These are phyloP conservation scores for Cantharis nigra DNA, from an alignment of 2,888 invertebrate species.

Conservation along the genomic window DNA sequence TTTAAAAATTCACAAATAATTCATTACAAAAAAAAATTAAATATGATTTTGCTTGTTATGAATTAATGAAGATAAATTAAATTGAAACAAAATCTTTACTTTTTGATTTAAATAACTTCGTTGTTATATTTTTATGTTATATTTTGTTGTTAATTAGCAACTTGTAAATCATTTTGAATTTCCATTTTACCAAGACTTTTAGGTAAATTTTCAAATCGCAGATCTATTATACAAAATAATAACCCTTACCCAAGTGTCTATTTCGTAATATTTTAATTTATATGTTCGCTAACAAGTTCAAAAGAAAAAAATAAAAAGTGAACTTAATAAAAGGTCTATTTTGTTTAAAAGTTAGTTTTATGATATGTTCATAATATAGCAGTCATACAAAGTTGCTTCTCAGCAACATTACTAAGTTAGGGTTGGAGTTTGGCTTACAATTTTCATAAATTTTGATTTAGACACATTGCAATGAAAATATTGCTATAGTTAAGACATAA, in stretches of 20 bases:
- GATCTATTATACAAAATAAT: background rate
- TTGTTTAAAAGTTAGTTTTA: background rate
- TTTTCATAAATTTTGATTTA: constrained; percentile 28
- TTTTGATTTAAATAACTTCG: background rate
- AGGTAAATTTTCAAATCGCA: background rate
- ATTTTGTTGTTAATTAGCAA: background rate
- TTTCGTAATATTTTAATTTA: background rate
- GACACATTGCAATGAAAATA: constrained; percentile 21
- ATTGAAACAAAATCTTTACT: background rate
- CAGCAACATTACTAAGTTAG: constrained; percentile 29
- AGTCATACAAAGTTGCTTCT: background rate
- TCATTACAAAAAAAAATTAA: background rate
- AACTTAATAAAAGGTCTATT: background rate
- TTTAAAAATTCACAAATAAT: background rate
- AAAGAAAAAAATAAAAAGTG: background rate
- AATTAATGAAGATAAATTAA: background rate
- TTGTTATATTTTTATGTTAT: background rate
- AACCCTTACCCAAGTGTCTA: background rate
- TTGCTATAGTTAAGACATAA: background rate
- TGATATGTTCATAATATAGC: background rate
- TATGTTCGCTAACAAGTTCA: background rate
- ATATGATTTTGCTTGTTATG: background rate
- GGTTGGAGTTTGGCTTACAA: constrained; percentile 41
- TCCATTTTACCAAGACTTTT: too few species aligned
- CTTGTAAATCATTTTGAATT: background rate